Percentiles rank a stretch among this genome's conserved stretches.
phyloP scores from a whole-genome alignment of 2,113 vertebrate genomes.

The Bombycilla garrulus region DNA sequence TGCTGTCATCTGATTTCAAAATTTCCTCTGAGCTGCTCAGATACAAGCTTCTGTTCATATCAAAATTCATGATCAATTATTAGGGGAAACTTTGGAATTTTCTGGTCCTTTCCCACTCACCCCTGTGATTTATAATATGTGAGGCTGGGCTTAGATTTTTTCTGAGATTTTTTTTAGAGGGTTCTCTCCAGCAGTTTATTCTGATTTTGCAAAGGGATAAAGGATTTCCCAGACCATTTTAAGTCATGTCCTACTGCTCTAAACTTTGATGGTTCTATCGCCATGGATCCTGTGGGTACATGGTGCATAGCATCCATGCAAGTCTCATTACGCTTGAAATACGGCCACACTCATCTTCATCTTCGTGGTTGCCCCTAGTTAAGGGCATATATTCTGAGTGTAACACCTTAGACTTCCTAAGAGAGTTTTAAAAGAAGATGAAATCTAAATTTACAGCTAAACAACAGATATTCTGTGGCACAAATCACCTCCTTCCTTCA shows the following conservation, averaged over 20 bases:
- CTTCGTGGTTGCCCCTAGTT: neutral
- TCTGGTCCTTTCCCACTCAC: neutral
- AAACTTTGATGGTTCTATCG: neutral
- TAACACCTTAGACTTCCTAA: neutral
- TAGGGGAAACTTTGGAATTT: neutral
- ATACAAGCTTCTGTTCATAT: neutral
- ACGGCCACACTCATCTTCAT: neutral
- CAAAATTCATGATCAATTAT: neutral
- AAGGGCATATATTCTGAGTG: rapidly evolving
- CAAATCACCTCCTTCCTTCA: neutral
- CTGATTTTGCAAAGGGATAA: neutral
- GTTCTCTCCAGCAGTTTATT: neutral
- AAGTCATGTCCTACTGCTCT: neutral
- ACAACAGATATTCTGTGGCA: neutral
- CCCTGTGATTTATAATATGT: neutral
- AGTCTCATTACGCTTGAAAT: neutral
- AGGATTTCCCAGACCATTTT: neutral
- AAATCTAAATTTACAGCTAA: neutral
- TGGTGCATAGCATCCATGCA: rapidly evolving
- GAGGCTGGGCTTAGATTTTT: neutral
- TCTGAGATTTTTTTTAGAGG: neutral
- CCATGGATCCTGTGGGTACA: neutral
- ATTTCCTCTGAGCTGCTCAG: neutral
- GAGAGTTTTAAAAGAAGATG: neutral
- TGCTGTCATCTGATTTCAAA: neutral